These are phyloP conservation scores for Mastacembelus armatus DNA, from an alignment of 2,797 vertebrate species.

Conservation along the genomic window DNA sequence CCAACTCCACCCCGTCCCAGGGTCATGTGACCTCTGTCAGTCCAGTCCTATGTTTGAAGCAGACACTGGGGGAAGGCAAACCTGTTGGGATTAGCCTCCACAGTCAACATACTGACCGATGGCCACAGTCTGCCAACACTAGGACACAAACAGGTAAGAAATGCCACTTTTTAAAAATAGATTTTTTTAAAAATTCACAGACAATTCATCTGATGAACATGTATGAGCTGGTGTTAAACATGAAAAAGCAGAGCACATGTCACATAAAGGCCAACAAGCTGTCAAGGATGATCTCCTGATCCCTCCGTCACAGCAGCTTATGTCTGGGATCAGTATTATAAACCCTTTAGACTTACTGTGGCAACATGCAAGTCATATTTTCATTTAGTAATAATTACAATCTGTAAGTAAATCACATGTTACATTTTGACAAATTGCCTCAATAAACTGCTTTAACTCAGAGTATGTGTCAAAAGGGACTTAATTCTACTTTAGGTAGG, in stretches of 20 bases:
- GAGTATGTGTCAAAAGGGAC: background rate
- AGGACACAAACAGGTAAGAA: slow-evolving; percentile 55
- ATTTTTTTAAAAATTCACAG: background rate
- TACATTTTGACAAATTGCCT: background rate
- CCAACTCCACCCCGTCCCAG: slow-evolving; percentile 1
- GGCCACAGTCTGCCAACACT: slow-evolving; percentile 30
- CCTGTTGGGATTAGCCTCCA: slow-evolving; percentile 75
- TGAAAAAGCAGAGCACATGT: slow-evolving; percentile 23
- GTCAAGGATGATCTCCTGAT: slow-evolving; percentile 76
- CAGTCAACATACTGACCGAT: slow-evolving; percentile 36
- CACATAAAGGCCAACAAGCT: slow-evolving; percentile 35
- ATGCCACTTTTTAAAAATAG: background rate
- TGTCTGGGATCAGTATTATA: slow-evolving; percentile 38
- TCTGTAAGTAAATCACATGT: background rate
- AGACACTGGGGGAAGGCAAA: slow-evolving; percentile 21
- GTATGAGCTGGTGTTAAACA: background rate
- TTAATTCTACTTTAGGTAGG: background rate
- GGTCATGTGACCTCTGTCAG: slow-evolving; percentile 69
- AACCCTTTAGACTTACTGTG: slow-evolving; percentile 1
- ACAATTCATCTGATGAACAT: background rate
- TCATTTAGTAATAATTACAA: background rate
- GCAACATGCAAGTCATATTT: background rate
- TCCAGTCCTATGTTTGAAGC: slow-evolving; percentile 34
- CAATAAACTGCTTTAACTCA: background rate
- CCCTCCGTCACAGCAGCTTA: slow-evolving; percentile 51